Conservation (phyloP, 2,888 invertebrate genomes). For the Agapetus fuscipes region DNA sequence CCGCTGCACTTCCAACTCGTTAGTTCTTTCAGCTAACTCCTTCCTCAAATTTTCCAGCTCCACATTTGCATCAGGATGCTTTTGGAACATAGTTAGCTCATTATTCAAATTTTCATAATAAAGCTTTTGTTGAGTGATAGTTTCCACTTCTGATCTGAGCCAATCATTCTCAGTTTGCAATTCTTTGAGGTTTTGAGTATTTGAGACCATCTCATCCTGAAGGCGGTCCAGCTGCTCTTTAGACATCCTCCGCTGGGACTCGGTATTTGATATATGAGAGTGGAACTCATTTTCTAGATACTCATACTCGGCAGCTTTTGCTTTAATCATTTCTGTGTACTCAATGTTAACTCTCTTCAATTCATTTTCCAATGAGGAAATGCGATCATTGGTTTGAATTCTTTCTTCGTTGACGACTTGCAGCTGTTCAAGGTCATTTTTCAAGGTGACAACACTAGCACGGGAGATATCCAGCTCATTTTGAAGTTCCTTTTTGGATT, state of each 20-base stretch:
- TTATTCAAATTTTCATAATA: slow-evolving; percentile 6
- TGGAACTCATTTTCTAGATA: slow-evolving; percentile 40
- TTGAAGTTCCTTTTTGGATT: slow-evolving; percentile 43
- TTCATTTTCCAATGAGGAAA: slow-evolving; percentile 38
- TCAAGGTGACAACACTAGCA: slow-evolving; percentile 32
- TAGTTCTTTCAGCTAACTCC: slow-evolving; percentile 2
- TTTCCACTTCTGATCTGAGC: slow-evolving; percentile 32
- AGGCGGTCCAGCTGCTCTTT: slow-evolving; percentile 40
- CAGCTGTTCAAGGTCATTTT: slow-evolving; percentile 32
- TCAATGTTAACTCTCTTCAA: slow-evolving; percentile 32
- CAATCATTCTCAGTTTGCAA: slow-evolving; percentile 28
- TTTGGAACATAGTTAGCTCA: no score
- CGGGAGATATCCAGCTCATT: slow-evolving; percentile 36
- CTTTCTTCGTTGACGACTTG: slow-evolving; percentile 24
- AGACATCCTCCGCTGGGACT: slow-evolving; percentile 39
- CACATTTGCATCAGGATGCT: background rate
- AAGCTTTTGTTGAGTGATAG: slow-evolving; percentile 28
- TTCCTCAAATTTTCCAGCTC: background rate
- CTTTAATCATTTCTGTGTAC: slow-evolving; percentile 34
- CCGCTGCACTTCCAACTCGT: background rate
- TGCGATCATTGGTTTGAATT: slow-evolving; percentile 29
- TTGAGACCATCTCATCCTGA: slow-evolving; percentile 38
- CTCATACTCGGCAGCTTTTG: slow-evolving; percentile 38
- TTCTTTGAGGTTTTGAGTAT: slow-evolving; percentile 25
- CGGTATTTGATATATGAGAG: slow-evolving; percentile 39